These are phyloP conservation scores for Oncorhynchus tshawytscha DNA, from an alignment of 2,113 vertebrate species.

Conservation along the genomic window DNA sequence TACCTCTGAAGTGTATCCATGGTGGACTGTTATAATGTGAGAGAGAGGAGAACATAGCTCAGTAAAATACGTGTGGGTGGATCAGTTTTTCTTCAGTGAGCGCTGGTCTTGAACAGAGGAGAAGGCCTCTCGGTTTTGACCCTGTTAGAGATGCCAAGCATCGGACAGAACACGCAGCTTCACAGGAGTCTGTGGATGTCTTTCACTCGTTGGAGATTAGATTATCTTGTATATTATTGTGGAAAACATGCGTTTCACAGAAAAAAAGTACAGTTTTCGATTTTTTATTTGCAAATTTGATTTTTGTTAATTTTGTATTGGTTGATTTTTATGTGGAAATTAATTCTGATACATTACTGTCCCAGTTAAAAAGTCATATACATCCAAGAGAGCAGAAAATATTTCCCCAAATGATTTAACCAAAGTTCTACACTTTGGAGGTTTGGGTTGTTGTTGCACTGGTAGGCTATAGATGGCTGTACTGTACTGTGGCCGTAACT, in stretches of 20 bases:
- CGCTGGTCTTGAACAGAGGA: slow-evolving; percentile 40
- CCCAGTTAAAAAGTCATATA: background rate
- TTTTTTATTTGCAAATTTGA: background rate
- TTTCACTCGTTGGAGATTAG: slow-evolving; percentile 1
- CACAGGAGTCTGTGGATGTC: slow-evolving; percentile 43
- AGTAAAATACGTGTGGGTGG: slow-evolving; percentile 63
- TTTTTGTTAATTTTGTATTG: background rate
- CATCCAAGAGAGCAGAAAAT: background rate
- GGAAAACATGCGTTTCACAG: background rate
- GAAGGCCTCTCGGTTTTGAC: slow-evolving; percentile 66
- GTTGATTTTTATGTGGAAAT: no score
- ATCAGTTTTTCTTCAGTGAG: slow-evolving; percentile 64
- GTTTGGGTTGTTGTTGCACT: background rate
- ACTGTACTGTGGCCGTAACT: slow-evolving; percentile 26
- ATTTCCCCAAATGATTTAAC: background rate
- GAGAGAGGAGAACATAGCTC: no score
- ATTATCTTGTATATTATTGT: background rate
- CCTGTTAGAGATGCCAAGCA: slow-evolving; percentile 57
- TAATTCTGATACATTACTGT: background rate
- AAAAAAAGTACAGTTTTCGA: background rate
- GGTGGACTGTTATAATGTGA: no score
- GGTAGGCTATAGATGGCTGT: no score
- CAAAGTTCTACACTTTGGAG: background rate
- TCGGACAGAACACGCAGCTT: slow-evolving; percentile 61
- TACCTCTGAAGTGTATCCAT: no score